Conservation (phyloP, 2,113 vertebrate genomes). For the Podarcis raffonei region DNA sequence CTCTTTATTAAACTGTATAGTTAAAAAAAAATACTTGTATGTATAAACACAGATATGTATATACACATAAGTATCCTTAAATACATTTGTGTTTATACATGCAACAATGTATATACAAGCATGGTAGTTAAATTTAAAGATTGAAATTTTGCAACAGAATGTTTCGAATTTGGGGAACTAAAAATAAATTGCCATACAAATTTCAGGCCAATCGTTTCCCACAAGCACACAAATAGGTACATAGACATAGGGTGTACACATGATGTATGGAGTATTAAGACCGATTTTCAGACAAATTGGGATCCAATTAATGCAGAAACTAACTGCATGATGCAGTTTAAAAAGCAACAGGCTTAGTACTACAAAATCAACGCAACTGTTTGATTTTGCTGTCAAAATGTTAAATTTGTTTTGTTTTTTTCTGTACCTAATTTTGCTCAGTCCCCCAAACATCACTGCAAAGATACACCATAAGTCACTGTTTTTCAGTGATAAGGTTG, state of each 20-base stretch:
- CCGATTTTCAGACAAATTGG: constrained; percentile 36
- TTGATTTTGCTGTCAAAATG: not conserved
- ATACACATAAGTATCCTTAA: constrained; percentile 51
- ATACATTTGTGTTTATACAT: constrained; percentile 68
- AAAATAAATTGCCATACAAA: constrained; percentile 32
- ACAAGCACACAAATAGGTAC: constrained; percentile 30
- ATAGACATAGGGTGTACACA: constrained; percentile 26
- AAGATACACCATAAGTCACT: rapidly evolving
- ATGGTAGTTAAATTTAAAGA: constrained; percentile 37
- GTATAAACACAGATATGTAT: constrained; percentile 64
- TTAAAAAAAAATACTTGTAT: constrained; percentile 64
- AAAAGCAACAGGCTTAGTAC: constrained; percentile 30
- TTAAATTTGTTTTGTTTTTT: constrained; percentile 23
- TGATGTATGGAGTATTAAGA: not conserved
- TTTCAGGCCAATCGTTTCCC: not conserved
- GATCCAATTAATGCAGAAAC: constrained; percentile 46
- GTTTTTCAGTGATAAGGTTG: not conserved
- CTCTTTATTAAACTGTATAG: constrained; percentile 75
- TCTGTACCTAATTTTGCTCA: not conserved
- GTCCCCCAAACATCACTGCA: constrained; percentile 22
- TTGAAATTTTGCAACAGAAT: constrained; percentile 49
- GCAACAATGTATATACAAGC: constrained; percentile 48
- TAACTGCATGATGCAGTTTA: constrained; percentile 37
- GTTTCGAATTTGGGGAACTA: constrained; percentile 52
- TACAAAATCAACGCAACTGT: not conserved